phyloP scores from a whole-genome alignment of 2,113 vertebrate genomes.

The Miniopterus natalensis region DNA sequence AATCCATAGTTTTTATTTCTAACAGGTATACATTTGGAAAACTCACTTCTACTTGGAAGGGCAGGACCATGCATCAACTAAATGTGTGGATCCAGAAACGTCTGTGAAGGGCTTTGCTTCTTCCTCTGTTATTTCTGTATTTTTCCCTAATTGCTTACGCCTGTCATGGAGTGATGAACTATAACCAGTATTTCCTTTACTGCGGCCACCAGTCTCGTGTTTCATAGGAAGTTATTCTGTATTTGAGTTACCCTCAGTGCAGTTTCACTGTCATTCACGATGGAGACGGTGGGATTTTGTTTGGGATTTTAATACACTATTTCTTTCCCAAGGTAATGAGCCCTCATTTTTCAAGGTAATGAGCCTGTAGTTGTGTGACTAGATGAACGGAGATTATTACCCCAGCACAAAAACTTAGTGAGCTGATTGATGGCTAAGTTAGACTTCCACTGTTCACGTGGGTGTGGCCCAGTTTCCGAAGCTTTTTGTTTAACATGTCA shows the following conservation, averaged over 20 bases:
- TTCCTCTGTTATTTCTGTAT: not conserved
- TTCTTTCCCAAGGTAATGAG: not conserved
- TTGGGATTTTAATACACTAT: not conserved
- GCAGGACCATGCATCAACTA: not conserved
- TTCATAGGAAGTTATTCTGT: not conserved
- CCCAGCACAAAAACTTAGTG: not conserved
- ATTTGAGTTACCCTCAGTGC: not conserved
- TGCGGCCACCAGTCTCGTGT: not conserved
- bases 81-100: not conserved
- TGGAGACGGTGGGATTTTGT: not conserved
- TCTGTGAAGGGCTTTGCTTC: not conserved
- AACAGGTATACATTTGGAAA: not conserved
- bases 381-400: not conserved
- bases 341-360: not conserved
- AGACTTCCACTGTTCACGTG: not conserved
- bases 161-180: not conserved
- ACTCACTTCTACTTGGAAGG: not conserved
- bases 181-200: not conserved
- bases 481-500: not conserved
- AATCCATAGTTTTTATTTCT: not conserved
- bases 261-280: not conserved
- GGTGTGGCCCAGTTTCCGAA: not conserved
- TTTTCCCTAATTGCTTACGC: not conserved
- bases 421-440: not conserved
- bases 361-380: not conserved